Evolutionary conservation across 2,797 vertebrate genomes (phyloP).

Genomic region (Lophura swinhoii): DNA sequence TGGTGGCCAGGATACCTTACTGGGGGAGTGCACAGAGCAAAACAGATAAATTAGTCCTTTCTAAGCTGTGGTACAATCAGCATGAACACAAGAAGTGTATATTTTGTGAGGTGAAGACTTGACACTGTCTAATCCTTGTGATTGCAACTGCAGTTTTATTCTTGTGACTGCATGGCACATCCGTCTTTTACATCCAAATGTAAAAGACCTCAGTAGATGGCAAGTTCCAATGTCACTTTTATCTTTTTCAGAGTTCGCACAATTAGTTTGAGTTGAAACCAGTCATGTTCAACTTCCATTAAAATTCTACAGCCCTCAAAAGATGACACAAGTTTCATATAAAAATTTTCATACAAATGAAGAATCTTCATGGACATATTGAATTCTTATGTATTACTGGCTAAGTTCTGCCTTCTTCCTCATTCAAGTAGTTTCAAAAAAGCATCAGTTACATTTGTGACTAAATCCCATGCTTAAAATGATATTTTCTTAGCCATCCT

Average conservation of each 20-base stretch:
- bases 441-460: not conserved
- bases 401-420: not conserved
- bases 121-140: not conserved
- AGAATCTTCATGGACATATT: not conserved
- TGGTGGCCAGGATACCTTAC: not conserved
- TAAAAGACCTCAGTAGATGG: not conserved
- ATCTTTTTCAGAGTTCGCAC: not conserved
- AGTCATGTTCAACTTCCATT: not conserved
- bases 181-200: not conserved
- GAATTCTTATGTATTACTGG: not conserved
- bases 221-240: not conserved
- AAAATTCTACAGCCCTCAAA: not conserved
- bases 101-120: not conserved
- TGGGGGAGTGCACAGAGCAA: not conserved
- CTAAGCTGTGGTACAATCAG: not conserved
- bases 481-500: not conserved
- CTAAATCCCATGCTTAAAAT: not conserved
- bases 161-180: not conserved
- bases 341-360: not conserved
- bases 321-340: not conserved
- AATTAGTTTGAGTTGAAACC: not conserved
- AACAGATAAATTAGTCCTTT: not conserved
- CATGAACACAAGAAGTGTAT: not conserved
- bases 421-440: not conserved
- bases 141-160: not conserved